phyloP scores from a whole-genome alignment of 2,113 vertebrate species.

The Gymnogyps californianus region DNA sequence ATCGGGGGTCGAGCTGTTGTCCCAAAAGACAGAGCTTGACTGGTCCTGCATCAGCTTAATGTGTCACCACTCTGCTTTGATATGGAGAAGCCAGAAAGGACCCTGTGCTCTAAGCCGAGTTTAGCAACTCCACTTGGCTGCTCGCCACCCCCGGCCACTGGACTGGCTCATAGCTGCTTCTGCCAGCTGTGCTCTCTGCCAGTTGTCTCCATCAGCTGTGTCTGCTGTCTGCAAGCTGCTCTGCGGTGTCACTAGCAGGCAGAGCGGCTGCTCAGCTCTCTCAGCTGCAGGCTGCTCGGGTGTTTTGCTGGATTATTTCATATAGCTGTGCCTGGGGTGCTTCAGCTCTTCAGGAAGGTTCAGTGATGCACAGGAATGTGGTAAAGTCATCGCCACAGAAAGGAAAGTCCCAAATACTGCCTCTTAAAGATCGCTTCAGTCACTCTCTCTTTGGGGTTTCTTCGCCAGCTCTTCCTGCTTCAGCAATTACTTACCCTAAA shows the following conservation, averaged over 20 bases:
- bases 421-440: not conserved
- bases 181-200: not conserved
- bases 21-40: not conserved
- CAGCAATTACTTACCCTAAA: not conserved
- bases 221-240: not conserved
- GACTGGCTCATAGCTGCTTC: not conserved
- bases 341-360: not conserved
- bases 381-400: not conserved
- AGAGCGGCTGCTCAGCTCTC: not conserved
- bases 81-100: not conserved
- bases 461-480: not conserved
- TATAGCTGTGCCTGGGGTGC: not conserved
- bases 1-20: accelerated
- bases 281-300: not conserved
- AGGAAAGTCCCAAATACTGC: not conserved
- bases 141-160: not conserved
- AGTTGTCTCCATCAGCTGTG: not conserved
- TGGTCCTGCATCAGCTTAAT: not conserved
- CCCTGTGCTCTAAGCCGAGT: not conserved
- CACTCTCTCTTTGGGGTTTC: not conserved
- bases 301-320: not conserved
- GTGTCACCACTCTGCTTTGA: not conserved
- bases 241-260: accelerated
- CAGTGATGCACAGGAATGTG: accelerated
- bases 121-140: not conserved